Conservation (phyloP, 2,888 invertebrate genomes). For the Tillus elongatus region DNA sequence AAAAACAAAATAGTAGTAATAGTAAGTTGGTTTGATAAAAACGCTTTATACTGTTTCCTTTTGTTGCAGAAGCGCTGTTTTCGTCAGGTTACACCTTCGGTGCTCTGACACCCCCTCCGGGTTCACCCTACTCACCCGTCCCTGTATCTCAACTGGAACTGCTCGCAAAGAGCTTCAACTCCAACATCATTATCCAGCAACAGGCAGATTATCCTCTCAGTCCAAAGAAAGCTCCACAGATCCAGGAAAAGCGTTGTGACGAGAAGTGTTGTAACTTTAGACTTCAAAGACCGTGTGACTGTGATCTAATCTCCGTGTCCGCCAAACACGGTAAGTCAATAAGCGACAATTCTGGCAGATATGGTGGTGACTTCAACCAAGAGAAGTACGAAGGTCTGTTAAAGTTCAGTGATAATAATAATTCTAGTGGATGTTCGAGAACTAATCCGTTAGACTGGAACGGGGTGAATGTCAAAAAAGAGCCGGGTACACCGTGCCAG, state of each 20-base stretch:
- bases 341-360: slow-evolving; percentile 15
- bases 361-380: neutral
- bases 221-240: slow-evolving; percentile 31
- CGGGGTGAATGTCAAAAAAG: slow-evolving; percentile 54
- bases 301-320: slow-evolving; percentile 27
- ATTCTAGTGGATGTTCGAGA: slow-evolving; percentile 61
- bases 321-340: slow-evolving; percentile 23
- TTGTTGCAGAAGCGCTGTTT: slow-evolving; percentile 60
- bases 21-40: no score
- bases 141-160: slow-evolving; percentile 59
- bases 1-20: no score
- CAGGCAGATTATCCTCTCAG: slow-evolving; percentile 27
- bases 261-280: slow-evolving; percentile 35
- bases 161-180: slow-evolving; percentile 44
- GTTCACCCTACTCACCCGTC: slow-evolving; percentile 58
- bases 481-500: slow-evolving; percentile 52
- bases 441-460: slow-evolving; percentile 61
- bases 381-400: slow-evolving; percentile 8
- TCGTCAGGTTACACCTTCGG: slow-evolving; percentile 56
- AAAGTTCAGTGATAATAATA: no score
- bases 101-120: slow-evolving; percentile 56
- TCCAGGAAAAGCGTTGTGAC: slow-evolving; percentile 31
- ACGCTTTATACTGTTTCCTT: slow-evolving; percentile 19
- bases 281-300: slow-evolving; percentile 32
- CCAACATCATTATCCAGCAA: slow-evolving; percentile 44